These are phyloP conservation scores for Himalopsyche tibetana DNA, from an alignment of 2,888 invertebrate species.

Conservation along the genomic window DNA sequence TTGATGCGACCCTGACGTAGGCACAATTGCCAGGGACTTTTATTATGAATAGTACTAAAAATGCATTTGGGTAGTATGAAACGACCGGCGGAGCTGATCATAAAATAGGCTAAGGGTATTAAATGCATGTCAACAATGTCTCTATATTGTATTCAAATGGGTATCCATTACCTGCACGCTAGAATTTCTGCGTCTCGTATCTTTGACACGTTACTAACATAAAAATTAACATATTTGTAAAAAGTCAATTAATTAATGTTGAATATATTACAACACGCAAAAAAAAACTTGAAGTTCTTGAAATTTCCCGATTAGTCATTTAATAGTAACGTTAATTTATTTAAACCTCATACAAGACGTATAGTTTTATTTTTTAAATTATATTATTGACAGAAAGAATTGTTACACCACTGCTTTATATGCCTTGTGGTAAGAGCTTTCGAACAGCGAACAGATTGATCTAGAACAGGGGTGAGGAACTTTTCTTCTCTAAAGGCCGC, in stretches of 20 bases:
- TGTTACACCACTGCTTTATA: too few relatives aligned
- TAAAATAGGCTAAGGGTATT: conserved; percentile 37
- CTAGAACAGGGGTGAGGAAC: too few relatives aligned
- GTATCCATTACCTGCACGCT: neutral
- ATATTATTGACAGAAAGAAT: too few relatives aligned
- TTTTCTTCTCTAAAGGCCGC: too few relatives aligned
- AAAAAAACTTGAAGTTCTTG: neutral
- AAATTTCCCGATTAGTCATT: neutral
- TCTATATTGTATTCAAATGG: conserved; percentile 31
- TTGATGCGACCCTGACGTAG: too few relatives aligned
- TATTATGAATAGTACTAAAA: conserved; percentile 10
- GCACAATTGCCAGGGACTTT: neutral
- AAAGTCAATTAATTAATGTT: neutral
- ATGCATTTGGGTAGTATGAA: conserved; percentile 11
- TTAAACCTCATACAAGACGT: too few relatives aligned
- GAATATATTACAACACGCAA: neutral
- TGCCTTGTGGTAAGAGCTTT: too few relatives aligned
- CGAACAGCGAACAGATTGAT: too few relatives aligned
- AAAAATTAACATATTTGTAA: conserved; percentile 35
- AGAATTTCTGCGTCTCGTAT: neutral
- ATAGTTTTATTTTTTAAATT: too few relatives aligned
- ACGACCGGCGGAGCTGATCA: neutral
- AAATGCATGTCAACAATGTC: conserved; percentile 36
- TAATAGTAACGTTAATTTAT: neutral
- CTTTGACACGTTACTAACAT: conserved; percentile 1